Percentiles rank a stretch among this genome's conserved stretches.
phyloP scores from a whole-genome alignment of 2,888 invertebrate species.

The Nematopogon swammerdamellus region DNA sequence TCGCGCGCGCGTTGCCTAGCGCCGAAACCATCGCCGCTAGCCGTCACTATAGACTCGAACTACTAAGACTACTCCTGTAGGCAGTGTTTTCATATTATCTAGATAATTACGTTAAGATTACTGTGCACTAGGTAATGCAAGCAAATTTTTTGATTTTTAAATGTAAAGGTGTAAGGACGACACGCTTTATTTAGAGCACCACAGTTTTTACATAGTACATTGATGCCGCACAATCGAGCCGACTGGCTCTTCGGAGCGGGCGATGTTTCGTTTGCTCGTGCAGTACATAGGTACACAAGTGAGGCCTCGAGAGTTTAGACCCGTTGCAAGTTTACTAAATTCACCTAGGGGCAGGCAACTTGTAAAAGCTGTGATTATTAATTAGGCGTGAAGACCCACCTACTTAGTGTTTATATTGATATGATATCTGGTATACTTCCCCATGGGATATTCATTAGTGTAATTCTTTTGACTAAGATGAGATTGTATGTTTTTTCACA shows the following conservation, averaged over 20 bases:
- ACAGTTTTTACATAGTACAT: neutral
- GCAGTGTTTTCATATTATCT: neutral
- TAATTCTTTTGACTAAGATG: no score
- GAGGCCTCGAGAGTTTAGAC: neutral
- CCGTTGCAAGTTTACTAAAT: neutral
- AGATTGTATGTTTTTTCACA: no score
- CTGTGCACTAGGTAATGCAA: neutral
- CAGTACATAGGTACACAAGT: neutral
- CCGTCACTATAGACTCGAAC: constrained; percentile 15
- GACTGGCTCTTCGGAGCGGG: no score
- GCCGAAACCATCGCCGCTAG: constrained; percentile 14
- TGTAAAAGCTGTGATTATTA: neutral
- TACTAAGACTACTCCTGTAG: neutral
- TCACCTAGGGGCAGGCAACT: neutral
- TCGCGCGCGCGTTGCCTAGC: neutral
- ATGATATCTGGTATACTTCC: no score
- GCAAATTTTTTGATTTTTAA: neutral
- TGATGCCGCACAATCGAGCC: no score
- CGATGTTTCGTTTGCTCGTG: no score
- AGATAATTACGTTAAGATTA: neutral
- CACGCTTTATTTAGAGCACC: neutral
- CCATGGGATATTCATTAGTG: no score
- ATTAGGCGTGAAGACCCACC: neutral
- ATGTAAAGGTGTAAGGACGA: neutral
- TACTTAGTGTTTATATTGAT: neutral